phyloP scores from a whole-genome alignment of 1,140 invertebrate species.

The Medauroidea extradentata region DNA sequence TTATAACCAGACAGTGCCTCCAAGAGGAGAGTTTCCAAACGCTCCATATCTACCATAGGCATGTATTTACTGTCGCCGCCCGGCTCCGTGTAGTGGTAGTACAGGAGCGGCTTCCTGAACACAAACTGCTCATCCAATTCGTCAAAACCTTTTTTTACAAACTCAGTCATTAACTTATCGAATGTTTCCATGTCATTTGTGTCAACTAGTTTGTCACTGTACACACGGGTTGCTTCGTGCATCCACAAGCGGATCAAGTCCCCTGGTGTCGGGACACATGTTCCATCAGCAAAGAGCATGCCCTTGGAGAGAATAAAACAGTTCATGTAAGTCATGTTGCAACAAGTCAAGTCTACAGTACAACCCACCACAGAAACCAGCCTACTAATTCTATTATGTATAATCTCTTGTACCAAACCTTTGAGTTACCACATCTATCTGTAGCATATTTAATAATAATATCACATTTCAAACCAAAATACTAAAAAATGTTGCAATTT shows the following conservation, averaged over 20 bases:
- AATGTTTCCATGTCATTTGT: conserved; percentile 65
- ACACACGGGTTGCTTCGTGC: conserved; percentile 86
- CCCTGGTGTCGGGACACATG: conserved; percentile 63
- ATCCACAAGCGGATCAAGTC: conserved; percentile 78
- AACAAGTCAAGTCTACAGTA: no score
- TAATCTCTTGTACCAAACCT: no score
- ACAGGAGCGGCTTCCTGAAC: conserved; percentile 71
- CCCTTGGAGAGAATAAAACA: conserved; percentile 54
- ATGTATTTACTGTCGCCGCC: conserved; percentile 90
- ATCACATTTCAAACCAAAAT: no score
- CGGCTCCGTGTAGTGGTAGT: conserved; percentile 86
- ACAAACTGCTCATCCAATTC: conserved; percentile 60
- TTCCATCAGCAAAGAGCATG: conserved; percentile 78
- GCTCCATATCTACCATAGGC: conserved; percentile 65
- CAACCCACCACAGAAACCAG: no score
- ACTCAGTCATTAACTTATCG: conserved; percentile 66
- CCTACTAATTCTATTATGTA: no score
- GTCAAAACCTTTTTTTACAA: conserved; percentile 67
- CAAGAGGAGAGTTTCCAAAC: conserved; percentile 68
- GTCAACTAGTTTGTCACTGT: conserved; percentile 82
- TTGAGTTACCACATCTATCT: no score
- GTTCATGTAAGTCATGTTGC: neutral
- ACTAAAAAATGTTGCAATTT: no score
- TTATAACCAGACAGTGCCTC: conserved; percentile 85
- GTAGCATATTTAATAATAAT: no score